These are phyloP conservation scores for Syndactyla subalaris DNA, from an alignment of 2,797 vertebrate species.

Conservation along the genomic window DNA sequence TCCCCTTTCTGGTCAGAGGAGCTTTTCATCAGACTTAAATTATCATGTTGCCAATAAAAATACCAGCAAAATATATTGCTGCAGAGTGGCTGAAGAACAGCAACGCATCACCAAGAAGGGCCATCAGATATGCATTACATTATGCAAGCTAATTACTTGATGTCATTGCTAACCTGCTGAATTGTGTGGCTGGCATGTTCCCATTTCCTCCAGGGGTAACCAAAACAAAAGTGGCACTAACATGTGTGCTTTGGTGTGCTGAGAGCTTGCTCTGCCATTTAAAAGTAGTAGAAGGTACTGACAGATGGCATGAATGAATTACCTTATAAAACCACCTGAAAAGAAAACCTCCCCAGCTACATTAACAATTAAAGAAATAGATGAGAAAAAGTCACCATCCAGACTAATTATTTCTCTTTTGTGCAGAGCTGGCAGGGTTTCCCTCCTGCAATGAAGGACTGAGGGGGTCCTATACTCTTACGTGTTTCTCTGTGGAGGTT, in stretches of 20 bases:
- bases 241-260: conserved; percentile 33
- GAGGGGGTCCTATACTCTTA: not conserved
- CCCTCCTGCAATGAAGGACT: not conserved
- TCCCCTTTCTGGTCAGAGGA: not conserved
- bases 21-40: conserved; percentile 30
- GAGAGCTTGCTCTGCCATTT: conserved; percentile 27
- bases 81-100: not conserved
- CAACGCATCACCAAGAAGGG: not conserved
- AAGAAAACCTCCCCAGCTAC: not conserved
- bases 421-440: not conserved
- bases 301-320: conserved; percentile 36
- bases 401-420: not conserved
- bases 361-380: conserved; percentile 41
- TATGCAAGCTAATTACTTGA: conserved; percentile 14
- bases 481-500: not conserved
- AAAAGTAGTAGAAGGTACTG: conserved; percentile 29
- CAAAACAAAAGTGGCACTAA: conserved; percentile 46
- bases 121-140: conserved; percentile 19
- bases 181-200: conserved; percentile 27
- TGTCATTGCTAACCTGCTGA: conserved; percentile 13
- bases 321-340: not conserved
- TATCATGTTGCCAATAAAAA: conserved; percentile 15
- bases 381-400: not conserved
- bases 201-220: conserved; percentile 38
- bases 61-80: conserved; percentile 16